A percentile compares a stretch with the other conserved stretches of the same genome.
Evolutionary conservation across 2,888 invertebrate genomes (phyloP).

Genomic region (Andrena praecox): DNA sequence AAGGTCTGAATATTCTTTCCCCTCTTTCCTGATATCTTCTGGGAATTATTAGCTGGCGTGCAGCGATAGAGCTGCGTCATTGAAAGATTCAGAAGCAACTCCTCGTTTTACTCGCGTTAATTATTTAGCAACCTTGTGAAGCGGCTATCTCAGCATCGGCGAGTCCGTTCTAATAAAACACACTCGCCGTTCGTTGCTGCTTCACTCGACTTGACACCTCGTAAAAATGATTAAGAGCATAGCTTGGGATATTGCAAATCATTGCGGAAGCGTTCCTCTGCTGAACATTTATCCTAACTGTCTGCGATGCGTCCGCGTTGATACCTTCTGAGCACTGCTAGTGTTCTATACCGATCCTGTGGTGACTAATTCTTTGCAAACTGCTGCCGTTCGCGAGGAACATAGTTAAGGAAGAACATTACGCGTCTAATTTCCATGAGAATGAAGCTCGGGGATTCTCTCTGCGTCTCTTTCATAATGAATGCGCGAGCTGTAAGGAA

Average conservation of each 20-base stretch:
- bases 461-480: not conserved
- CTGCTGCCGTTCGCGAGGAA: not conserved
- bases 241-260: too few species aligned
- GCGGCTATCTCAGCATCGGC: constrained; percentile 19
- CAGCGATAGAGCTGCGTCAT: not conserved
- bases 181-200: constrained; percentile 4
- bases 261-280: too few species aligned
- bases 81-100: constrained; percentile 17
- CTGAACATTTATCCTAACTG: too few species aligned
- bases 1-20: constrained; percentile 3
- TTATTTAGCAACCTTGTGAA: constrained; percentile 41
- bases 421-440: constrained; percentile 1
- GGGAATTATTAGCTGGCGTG: constrained; percentile 13
- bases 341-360: not conserved
- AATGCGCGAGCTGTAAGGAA: not conserved
- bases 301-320: too few species aligned
- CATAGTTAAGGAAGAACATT: not conserved
- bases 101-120: constrained; percentile 25
- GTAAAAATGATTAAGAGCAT: too few species aligned
- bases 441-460: not conserved
- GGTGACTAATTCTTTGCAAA: not conserved
- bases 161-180: constrained; percentile 22
- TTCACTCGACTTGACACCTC: too few species aligned
- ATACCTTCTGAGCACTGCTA: not conserved
- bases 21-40: constrained; percentile 17